Evolutionary conservation across 1,140 invertebrate genomes (phyloP).

Genomic region (Plutomurus gul): DNA sequence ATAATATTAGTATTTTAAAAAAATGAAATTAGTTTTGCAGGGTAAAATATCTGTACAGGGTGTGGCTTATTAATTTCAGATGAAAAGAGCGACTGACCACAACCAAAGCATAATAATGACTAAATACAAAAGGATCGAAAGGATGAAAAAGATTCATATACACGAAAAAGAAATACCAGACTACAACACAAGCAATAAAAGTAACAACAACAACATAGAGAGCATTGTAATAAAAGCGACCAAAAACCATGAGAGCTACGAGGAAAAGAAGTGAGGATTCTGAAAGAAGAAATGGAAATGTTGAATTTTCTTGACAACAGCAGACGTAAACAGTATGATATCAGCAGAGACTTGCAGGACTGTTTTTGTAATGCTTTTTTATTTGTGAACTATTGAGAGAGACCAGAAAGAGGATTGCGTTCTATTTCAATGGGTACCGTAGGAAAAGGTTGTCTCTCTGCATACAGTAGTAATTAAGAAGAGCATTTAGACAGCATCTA

Average conservation of each 20-base stretch:
- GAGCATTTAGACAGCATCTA: background rate
- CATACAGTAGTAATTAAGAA: background rate
- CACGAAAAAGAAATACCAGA: background rate
- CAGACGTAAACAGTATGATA: background rate
- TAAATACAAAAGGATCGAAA: background rate
- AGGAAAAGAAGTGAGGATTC: background rate
- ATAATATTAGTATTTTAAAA: background rate
- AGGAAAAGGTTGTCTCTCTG: background rate
- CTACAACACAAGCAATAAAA: no score
- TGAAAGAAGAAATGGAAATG: background rate
- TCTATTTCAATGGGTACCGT: background rate
- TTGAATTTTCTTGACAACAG: background rate
- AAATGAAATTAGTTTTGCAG: background rate
- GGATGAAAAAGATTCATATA: background rate
- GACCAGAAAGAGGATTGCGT: background rate
- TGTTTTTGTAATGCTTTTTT: no score
- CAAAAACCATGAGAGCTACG: background rate
- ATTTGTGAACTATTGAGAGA: background rate
- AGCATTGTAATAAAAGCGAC: background rate
- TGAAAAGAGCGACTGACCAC: no score
- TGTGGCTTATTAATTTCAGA: no score
- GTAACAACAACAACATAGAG: background rate
- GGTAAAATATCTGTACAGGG: background rate
- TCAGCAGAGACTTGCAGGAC: no score
- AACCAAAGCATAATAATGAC: background rate